Evolutionary conservation across 2,888 invertebrate species (phyloP).

Genomic region (Orthosia incerta): DNA sequence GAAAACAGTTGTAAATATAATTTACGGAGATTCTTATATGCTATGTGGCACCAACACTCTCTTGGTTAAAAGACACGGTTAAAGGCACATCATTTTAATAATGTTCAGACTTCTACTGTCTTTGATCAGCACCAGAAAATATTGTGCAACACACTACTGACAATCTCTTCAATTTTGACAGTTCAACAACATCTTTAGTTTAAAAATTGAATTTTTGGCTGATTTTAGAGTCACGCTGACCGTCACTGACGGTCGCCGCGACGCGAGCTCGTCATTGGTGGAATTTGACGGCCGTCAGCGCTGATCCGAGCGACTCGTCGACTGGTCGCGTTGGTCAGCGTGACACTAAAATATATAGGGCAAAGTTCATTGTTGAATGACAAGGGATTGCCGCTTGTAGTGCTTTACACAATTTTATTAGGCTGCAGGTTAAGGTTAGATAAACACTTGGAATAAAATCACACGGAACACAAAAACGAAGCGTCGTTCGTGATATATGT

Average conservation of each 20-base stretch:
- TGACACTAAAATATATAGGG: background rate
- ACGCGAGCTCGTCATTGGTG: too few species aligned
- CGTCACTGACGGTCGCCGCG: too few species aligned
- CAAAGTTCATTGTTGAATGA: background rate
- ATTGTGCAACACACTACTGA: slow-evolving; percentile 4
- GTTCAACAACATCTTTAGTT: background rate
- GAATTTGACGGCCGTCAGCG: too few species aligned
- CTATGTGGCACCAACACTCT: slow-evolving; percentile 78
- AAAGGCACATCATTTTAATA: slow-evolving; percentile 71
- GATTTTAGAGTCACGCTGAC: too few species aligned
- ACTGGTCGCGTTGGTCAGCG: too few species aligned
- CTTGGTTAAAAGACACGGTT: slow-evolving; percentile 65
- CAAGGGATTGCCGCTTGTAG: background rate
- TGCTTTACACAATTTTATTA: slow-evolving; percentile 15
- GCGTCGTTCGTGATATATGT: slow-evolving; percentile 58
- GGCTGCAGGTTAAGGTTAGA: slow-evolving; percentile 43
- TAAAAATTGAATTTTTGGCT: background rate
- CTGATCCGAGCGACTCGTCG: too few species aligned
- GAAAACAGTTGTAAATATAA: slow-evolving; percentile 67
- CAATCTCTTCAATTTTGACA: slow-evolving; percentile 1
- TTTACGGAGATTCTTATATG: slow-evolving; percentile 80
- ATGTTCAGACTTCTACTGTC: slow-evolving; percentile 32
- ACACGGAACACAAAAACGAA: slow-evolving; percentile 65
- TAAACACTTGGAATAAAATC: slow-evolving; percentile 55
- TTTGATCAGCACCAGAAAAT: slow-evolving; percentile 5